Evolutionary conservation across 1,140 invertebrate genomes (phyloP), one percentile per base, ranked within the genome.

Genomic region (Homarus americanus): DNA sequence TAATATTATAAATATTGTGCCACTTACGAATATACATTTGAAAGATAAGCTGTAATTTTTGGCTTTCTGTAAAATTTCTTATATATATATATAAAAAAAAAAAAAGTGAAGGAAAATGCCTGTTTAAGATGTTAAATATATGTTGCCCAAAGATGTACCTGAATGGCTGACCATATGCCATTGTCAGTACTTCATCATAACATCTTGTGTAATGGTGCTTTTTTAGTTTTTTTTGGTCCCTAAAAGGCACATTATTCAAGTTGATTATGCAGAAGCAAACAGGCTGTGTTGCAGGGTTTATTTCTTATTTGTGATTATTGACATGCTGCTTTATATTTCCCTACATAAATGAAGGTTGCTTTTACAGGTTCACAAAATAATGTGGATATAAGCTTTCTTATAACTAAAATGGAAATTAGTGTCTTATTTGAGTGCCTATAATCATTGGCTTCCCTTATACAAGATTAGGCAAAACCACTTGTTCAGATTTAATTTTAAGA

Each of bases 1-100:
- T 90, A 75, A 53, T 58, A 63, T 73, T 69, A 72, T 49, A 79
- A n/a, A 82, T 66, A 41, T 83, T 90, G 87, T 90, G 87, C 87
- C 87, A 90, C 87, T 49, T 90, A 90, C 73, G 34, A 83, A 90
- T 86, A 86, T 86, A 86, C 28, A 76, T 76, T 49, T 86, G 44
- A 85, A 85, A 41, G 44, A 72, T 85, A 86, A 69, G 83, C 69
- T 86, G 44, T 86, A 86, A 49, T 73, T 41, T 38, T 75, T 86
- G 28, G 38, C n/a, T n/a, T 41, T n/a, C 34, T 86, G 38, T 28
- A 24, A 32, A 82, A 58, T 58, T 34, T 73, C 28, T 38, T 72
- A 15, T 7, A 7, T 34, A 53, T 73, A 36, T 75, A 36, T 20
- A 58, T 58, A 24, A 20, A 20, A 20, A 20, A 20, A 20, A 20